Base-by-base conservation (phyloP, 2,888 invertebrate species). In the Phytoseiulus persimilis region DNA sequence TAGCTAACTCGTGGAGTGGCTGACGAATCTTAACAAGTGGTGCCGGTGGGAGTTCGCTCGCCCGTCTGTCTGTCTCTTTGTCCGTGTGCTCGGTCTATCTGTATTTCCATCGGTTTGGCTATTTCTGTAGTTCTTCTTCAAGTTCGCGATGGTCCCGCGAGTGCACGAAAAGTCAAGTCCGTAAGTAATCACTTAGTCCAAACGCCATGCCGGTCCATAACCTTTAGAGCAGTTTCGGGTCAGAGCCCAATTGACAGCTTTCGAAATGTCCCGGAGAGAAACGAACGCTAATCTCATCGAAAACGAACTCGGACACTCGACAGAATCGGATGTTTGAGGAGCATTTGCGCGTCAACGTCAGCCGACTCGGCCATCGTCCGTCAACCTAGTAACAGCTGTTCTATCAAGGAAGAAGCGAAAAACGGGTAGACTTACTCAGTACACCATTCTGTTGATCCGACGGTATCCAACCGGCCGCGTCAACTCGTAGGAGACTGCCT, bases 401-500 rank as follows among this genome's bases (percentile, higher is more conserved):
- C 18, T 6, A 18, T 65, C 28, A 28, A 65, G 65, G 1, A 65
- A 65, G 65, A 65, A 65, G 18, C 65, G 65, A 65, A 65, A 28
- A 45, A 33, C 28, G 33, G 32, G 33, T 33, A 11, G 3, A 87
- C 87, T 87, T 87, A 87, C 87, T 87, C 87, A 87, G 32, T 87
- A 87, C 32, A 39, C 87, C 87, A 33, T 87, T 87, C 11, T 87
- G 87, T 87, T 87, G 87, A 39, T 87, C 87, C 33, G 87, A 87
- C 18, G 87, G 87, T n/a, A 87, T 33, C 87, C 87, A 87, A 32
- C 87, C 87, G 87, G 87, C 87, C 9, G 87, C 87, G n/a, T 87
- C 87, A n/a, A 45, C 87, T 87, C 87, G 87, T 6, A 87, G 87
- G 14, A 32, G n/a, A 33, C 45, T 87, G n/a, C 87, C 45, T 39